These are phyloP conservation scores for Metellina segmentata DNA, from an alignment of 2,888 invertebrate species.

Conservation along the genomic window DNA sequence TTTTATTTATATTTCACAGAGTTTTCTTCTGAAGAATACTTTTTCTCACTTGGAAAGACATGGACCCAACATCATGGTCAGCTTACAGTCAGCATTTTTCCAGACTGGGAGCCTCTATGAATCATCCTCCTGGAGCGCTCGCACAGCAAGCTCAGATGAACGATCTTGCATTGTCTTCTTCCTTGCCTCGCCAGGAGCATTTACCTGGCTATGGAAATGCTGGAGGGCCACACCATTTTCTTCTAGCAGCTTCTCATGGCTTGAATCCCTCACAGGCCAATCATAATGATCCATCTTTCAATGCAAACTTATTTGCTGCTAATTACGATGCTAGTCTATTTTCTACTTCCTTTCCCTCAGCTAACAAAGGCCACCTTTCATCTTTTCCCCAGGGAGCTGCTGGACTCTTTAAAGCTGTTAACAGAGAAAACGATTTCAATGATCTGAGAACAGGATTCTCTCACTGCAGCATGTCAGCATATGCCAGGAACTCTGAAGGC, in stretches of 20 bases:
- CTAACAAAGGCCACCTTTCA: constrained; percentile 71
- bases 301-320: constrained; percentile 72
- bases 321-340: constrained; percentile 76
- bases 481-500: constrained; percentile 72
- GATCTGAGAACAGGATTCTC: constrained; percentile 78
- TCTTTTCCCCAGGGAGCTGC: constrained; percentile 74
- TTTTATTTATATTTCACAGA: background rate
- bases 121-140: constrained; percentile 74
- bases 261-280: constrained; percentile 77
- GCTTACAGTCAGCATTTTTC: constrained; percentile 78
- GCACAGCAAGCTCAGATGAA: constrained; percentile 77
- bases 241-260: constrained; percentile 77
- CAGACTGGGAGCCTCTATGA: constrained; percentile 77
- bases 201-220: constrained; percentile 77
- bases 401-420: constrained; percentile 77
- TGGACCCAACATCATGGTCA: constrained; percentile 78
- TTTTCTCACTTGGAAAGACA: constrained; percentile 64
- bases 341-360: constrained; percentile 71
- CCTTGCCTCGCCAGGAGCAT: constrained; percentile 77
- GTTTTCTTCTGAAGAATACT: background rate
- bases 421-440: constrained; percentile 77
- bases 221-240: constrained; percentile 71
- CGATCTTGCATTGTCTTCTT: constrained; percentile 77
- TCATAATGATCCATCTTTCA: constrained; percentile 70
- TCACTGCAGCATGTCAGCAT: constrained; percentile 69